Base-by-base conservation (phyloP, 2,797 vertebrate genomes). In the Eidolon dupreanum region DNA sequence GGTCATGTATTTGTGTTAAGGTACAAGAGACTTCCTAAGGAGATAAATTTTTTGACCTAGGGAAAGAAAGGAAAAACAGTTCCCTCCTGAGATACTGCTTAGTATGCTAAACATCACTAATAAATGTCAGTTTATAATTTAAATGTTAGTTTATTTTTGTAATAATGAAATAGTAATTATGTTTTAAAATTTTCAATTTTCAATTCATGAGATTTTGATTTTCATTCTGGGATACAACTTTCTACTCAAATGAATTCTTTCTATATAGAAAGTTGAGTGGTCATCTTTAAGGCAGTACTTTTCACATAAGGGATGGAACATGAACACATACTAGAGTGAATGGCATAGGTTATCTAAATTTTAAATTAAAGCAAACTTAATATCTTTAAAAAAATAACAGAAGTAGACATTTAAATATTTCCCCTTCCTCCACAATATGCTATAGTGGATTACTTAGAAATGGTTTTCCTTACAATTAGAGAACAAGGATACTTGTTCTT, bases 181-280 rank as follows among this genome's bases (percentile, higher is more conserved):
- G 46, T 49, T 94, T 90, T 66, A 16, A 95, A 95, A 70, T 10
- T 92, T 68, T 84, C 53, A 83, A 59, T 46, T 74, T 93, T 89
- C n/a, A 85, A 8, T 61, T 94, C 28, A 84, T 12, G 4, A 38
- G n/a, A 94, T 71, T 59, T 46, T 93, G 33, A 90, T 73, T 94
- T 22, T 73, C 51, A 87, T n/a, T 59, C n/a, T 77, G 63, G 66
- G 66, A 61, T 70, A 55, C 22, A 49, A 63, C 15, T 78, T 51
- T 88, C 57, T 92, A 57, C 22, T 77, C 82, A 82, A 78, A 95
- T 79, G 20, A 82, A 83, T 79, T 91, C n/a, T 78, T 88, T 24
- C 63, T 68, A 82, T 1, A 68, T 0, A 68, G 65, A 53, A 16
- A 16, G n/a, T 11, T 92, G 70, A 70, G 17, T 33, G 4, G 31